Conservation (phyloP, 2,888 invertebrate genomes). For the Ptychoptera albimana region DNA sequence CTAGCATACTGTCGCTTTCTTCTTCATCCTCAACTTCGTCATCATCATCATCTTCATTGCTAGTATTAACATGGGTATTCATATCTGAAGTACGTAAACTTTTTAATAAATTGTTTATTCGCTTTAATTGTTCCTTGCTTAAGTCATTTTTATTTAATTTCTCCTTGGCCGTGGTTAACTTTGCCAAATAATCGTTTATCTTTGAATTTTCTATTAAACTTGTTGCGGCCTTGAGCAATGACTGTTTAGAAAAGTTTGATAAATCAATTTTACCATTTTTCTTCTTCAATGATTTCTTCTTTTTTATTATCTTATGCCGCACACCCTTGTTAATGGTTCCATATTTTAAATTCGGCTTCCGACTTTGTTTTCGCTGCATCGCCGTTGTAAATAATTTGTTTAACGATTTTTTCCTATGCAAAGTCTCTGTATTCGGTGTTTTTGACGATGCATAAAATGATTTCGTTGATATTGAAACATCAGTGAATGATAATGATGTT, state of each 20-base stretch:
- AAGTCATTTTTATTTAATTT: neutral
- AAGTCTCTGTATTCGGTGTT: neutral
- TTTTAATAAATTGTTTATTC: conserved; percentile 1
- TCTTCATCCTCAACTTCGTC: neutral
- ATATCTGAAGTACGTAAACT: neutral
- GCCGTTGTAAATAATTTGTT: conserved; percentile 9
- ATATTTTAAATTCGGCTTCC: conserved; percentile 1
- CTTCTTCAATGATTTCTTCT: no score
- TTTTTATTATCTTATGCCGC: neutral
- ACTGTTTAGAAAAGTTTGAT: no score
- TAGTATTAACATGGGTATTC: neutral
- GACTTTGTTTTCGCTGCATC: neutral
- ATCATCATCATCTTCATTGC: neutral
- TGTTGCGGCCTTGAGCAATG: no score
- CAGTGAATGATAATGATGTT: conserved; percentile 9
- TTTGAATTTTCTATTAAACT: no score
- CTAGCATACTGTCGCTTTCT: neutral
- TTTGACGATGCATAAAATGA: conserved; percentile 13
- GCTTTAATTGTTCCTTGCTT: neutral
- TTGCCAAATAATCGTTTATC: no score
- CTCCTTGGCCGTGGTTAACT: no score
- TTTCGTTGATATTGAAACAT: conserved; percentile 16
- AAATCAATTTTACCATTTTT: no score
- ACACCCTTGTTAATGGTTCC: conserved; percentile 21
- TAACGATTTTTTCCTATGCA: conserved; percentile 13